Evolutionary conservation across 2,888 invertebrate species (phyloP).

Genomic region (Agonopterix heracliana): DNA sequence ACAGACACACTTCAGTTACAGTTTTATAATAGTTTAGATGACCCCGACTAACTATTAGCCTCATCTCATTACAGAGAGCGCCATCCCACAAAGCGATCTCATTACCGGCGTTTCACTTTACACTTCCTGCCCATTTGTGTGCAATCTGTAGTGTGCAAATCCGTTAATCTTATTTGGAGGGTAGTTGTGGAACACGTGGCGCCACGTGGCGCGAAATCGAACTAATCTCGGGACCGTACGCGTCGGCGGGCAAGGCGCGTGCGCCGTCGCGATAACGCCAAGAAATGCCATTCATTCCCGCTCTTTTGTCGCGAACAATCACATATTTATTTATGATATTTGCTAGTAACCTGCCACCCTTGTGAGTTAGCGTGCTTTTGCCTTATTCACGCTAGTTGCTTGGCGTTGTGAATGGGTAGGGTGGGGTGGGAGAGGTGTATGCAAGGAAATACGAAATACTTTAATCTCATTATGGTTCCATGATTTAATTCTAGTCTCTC

Average conservation of each 20-base stretch:
- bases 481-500: no score
- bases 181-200: slow-evolving; percentile 63
- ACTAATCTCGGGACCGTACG: slow-evolving; percentile 71
- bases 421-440: no score
- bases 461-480: no score
- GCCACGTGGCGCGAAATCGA: slow-evolving; percentile 71
- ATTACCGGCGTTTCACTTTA: slow-evolving; percentile 74
- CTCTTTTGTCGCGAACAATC: slow-evolving; percentile 73
- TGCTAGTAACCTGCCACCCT: slow-evolving; percentile 70
- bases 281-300: slow-evolving; percentile 72
- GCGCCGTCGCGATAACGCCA: slow-evolving; percentile 69
- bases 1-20: no score
- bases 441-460: no score
- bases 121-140: slow-evolving; percentile 74
- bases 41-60: background rate
- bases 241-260: slow-evolving; percentile 64
- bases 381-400: slow-evolving; percentile 10
- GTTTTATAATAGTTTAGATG: no score
- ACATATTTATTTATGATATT: slow-evolving; percentile 76
- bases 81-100: slow-evolving; percentile 63
- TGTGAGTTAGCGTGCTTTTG: slow-evolving; percentile 49
- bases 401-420: no score
- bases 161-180: slow-evolving; percentile 74
- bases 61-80: slow-evolving; percentile 31
- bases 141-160: slow-evolving; percentile 76